These are phyloP conservation scores for Heteropelma amictum DNA, from an alignment of 2,888 invertebrate genomes.

Conservation along the genomic window DNA sequence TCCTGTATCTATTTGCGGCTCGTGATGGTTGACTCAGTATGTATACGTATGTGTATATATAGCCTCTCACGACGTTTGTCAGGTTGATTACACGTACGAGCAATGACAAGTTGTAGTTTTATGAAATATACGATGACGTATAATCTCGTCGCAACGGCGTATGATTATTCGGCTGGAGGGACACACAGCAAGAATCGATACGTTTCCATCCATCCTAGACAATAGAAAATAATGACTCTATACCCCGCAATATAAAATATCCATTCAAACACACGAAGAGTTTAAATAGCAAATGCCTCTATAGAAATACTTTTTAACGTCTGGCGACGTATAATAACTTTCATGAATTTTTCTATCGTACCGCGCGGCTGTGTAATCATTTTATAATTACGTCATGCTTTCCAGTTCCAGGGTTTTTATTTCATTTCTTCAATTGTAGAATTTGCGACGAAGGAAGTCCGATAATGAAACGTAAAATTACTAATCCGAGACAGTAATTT, in stretches of 20 bases:
- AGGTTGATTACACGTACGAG: neutral
- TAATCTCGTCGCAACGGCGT: neutral
- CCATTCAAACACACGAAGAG: neutral
- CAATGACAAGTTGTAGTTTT: conserved; percentile 8
- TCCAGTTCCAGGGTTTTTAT: too few relatives aligned
- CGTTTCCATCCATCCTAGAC: neutral
- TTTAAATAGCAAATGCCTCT: too few relatives aligned
- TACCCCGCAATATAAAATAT: conserved; percentile 1
- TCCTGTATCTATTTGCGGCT: neutral
- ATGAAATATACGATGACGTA: neutral
- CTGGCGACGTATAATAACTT: too few relatives aligned
- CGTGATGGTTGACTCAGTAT: neutral
- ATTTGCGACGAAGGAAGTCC: too few relatives aligned
- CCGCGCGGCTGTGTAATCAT: too few relatives aligned
- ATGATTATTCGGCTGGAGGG: neutral
- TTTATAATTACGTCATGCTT: too few relatives aligned
- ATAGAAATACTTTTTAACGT: too few relatives aligned
- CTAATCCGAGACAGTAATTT: too few relatives aligned
- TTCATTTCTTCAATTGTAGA: too few relatives aligned
- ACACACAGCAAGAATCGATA: neutral
- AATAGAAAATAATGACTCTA: conserved; percentile 13
- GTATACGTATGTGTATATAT: neutral
- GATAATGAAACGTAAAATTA: too few relatives aligned
- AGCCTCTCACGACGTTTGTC: neutral
- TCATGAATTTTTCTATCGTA: too few relatives aligned